These are phyloP conservation scores for Drosophila colorata DNA, from an alignment of 2,888 invertebrate species.

Conservation along the genomic window DNA sequence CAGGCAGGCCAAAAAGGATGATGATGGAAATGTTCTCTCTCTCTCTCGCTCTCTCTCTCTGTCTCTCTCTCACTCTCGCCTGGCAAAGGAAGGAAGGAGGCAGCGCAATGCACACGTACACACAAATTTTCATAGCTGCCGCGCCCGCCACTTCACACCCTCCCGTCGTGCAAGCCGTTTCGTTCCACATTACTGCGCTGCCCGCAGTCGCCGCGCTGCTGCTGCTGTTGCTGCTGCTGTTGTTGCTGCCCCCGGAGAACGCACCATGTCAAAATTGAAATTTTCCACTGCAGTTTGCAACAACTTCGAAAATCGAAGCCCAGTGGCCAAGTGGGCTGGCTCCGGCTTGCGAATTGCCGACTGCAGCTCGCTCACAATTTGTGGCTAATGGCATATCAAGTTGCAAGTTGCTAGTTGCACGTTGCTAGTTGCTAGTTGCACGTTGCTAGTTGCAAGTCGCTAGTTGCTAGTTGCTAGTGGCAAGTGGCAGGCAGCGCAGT, in stretches of 20 bases:
- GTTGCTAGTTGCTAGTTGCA: conserved; percentile 12
- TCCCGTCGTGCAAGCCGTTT: conserved; percentile 55
- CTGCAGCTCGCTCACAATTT: conserved; percentile 42
- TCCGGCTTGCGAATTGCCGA: conserved; percentile 17
- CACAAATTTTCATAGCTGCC: conserved; percentile 25
- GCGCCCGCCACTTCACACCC: conserved; percentile 57
- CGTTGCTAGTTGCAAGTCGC: conserved; percentile 2
- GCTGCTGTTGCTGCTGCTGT: conserved; percentile 17
- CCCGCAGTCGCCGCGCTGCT: conserved; percentile 21
- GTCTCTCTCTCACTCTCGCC: background rate
- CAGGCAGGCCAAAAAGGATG: conserved; percentile 61
- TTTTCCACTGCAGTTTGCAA: conserved; percentile 72
- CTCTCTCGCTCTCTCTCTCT: conserved; percentile 21
- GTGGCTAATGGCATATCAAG: conserved; percentile 62
- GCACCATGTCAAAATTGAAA: conserved; percentile 75
- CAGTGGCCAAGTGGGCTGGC: conserved; percentile 56
- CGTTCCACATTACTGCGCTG: conserved; percentile 69
- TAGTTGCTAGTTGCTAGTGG: conserved; percentile 1
- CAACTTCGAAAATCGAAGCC: conserved; percentile 69
- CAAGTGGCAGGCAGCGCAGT: conserved; percentile 25
- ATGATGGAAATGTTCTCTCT: conserved; percentile 66
- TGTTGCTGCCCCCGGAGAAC: conserved; percentile 57
- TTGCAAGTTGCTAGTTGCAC: conserved; percentile 38
- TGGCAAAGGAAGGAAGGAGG: conserved; percentile 13
- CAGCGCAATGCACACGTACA: conserved; percentile 5